Evolutionary conservation across 35 echinoderm and acorn worm species (phyloP), one percentile per base, ranked within the genome.

Genomic region (Heliocidaris tuberculata): DNA sequence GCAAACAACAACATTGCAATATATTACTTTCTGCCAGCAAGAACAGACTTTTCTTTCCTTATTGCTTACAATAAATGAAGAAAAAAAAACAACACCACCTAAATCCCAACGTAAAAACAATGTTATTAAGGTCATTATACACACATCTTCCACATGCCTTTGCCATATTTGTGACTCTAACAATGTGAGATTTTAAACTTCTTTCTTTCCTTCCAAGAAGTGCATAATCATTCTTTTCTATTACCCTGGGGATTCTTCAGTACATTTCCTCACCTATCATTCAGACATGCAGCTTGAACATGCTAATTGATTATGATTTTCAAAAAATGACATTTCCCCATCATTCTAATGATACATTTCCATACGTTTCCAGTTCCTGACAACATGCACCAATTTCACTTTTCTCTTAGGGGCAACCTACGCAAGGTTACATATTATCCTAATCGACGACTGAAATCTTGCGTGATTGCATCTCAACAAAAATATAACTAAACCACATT

Each of bases 281-380:
- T 56, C 35, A 56, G 10, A 2, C 17, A 78, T 78, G 8, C 19
- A 19, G 65, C 65, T 78, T 78, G 21, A 78, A 78, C 4, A 78
- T 78, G 65, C 65, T 78, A 29, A 78, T 78, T 78, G 65, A 78
- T 78, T 78, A 78, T n/a, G 21, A 78, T 78, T 78, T 78, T n/a
- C 65, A 78, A 78, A 21, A 42, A 19, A 21, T 78, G 65, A 78
- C 65, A 78, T 78, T 70, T 70, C 60, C 24, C 60, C 17, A 70
- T 15, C 17, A 70, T 4, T 16, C 5, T 70, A 24, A 70, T 17
- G 60, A 70, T 27, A 70, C 24, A 24, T 70, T 42, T 42, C 35
- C 24, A 21, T 70, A 70, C 21, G 4, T 24, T 70, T 19, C 60
- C 15, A 70, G 5, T 70, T 27, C 21, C 65, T 78, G 21, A 78